These are phyloP conservation scores for Ylistrum balloti DNA, from an alignment of 1,140 invertebrate genomes.

Conservation along the genomic window DNA sequence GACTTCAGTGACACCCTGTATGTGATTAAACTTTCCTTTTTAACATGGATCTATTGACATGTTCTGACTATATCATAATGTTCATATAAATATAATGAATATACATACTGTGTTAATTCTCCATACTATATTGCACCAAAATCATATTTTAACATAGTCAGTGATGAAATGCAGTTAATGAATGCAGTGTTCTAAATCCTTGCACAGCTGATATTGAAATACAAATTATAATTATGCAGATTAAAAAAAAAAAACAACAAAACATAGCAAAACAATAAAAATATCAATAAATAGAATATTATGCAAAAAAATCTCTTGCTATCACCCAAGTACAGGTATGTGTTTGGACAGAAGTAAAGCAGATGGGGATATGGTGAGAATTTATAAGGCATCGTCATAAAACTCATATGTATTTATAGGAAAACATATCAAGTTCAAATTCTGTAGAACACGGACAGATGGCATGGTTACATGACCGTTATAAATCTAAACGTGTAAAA, in stretches of 20 bases:
- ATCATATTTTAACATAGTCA: background rate
- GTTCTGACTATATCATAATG: too few species aligned
- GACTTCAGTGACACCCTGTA: too few species aligned
- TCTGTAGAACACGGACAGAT: background rate
- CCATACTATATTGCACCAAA: background rate
- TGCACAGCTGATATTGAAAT: too few species aligned
- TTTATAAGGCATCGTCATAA: background rate
- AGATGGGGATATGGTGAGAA: too few species aligned
- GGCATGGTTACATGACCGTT: background rate
- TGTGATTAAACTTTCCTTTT: too few species aligned
- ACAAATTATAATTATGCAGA: conserved; percentile 29
- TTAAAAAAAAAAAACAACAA: background rate
- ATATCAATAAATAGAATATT: background rate
- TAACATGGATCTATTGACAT: too few species aligned
- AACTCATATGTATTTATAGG: background rate
- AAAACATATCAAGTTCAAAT: background rate
- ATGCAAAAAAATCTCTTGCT: background rate
- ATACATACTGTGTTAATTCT: too few species aligned
- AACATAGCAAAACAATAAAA: background rate
- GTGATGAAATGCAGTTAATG: background rate
- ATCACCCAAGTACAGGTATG: background rate
- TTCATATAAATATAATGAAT: too few species aligned
- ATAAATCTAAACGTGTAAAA: conserved; percentile 8
- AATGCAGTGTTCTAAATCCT: too few species aligned
- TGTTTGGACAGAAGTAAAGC: background rate